Base-by-base conservation (phyloP, 2,113 vertebrate species). In the Sander vitreus region DNA sequence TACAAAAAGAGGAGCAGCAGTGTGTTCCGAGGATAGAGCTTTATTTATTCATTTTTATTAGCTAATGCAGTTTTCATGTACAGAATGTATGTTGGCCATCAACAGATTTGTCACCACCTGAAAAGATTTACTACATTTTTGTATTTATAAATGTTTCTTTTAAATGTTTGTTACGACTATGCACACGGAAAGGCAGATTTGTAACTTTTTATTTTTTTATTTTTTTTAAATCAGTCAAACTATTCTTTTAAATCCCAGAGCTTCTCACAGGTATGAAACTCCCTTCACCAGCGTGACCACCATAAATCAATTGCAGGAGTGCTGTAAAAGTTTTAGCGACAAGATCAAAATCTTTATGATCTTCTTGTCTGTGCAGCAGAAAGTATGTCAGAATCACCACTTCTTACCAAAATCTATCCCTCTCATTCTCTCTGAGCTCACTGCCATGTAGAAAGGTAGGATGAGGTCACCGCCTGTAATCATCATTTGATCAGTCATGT, bases 381-480 rank as follows among this genome's bases (percentile, higher is more conserved):
- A n/a, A 64, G 30, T 16, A 33, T n/a, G 7, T 3, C 63, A 67
- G 18, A 36, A 19, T 10, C 30, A 43, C 14, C 23, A 19, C 43
- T 66, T 63, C 2, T 27, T 25, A 66, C 21, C 67, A 76, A 68
- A 63, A 36, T 51, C 62, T 45, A 18, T 33, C 4, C 0, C 0
- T 13, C 66, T 14, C 30, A 21, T 71, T 50, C n/a, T 71, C 67
- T 75, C 57, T 60, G 47, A 69, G 62, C 6, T 15, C 10, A 25
- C 18, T 39, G n/a, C 7, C 50, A 36, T 43, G 51, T 19, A 21
- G 8, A 27, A 53, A 45, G 5, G 45, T 36, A 13, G 55, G 73
- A 67, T 45, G 55, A 85, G 71, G 58, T 84, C 60, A 64, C 21
- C 4, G 27, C 54, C 66, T 69, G 39, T 36, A 79, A 68, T 27